Base-by-base conservation (phyloP, 2,113 vertebrate genomes). In the Chloropsis cyanopogon region DNA sequence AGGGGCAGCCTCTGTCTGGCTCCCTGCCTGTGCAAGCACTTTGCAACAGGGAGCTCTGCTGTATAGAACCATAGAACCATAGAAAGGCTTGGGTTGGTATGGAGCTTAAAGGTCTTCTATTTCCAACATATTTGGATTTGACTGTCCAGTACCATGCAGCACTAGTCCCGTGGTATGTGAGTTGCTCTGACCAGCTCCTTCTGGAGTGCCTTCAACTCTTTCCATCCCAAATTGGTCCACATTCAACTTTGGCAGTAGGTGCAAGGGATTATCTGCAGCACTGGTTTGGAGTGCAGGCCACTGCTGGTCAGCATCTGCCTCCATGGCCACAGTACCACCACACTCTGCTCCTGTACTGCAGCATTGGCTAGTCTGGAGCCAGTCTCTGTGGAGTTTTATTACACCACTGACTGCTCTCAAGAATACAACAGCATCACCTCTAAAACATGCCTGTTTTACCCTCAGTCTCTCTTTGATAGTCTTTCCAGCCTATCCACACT, bases 341-440 rank as follows among this genome's bases (percentile, higher is more conserved):
- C 23, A 5, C 7, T 69, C 13, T 52, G 31, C 21, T 79, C 52
- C 31, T 71, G 15, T 44, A 18, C 9, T 41, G n/a, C n/a, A n/a
- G 11, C 20, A 5, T 26, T 71, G 61, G 31, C 28, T 8, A 5
- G 1, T 33, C n/a, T 75, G 52, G 52, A 75, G 28, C 24, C 42
- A 31, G 19, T 57, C n/a, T 47, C 61, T 71, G 17, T 56, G 28
- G 50, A 33, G 31, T 85, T n/a, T 42, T 61, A 47, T 31, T 49
- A 6, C 0, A 0, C 21, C 14, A 1, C 11, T 1, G 1, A 22
- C 47, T 68, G 8, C 22, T 80, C 19, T 59, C 42, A 66, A 71
- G 21, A 75, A 16, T 31, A 18, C 6, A 50, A 13, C 4, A 61
- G 10, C 26, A 71, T 12, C 21, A 63, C 4, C 22, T 47, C 28